Conservation (phyloP, 2,113 vertebrate genomes). For the Heptranchias perlo region DNA sequence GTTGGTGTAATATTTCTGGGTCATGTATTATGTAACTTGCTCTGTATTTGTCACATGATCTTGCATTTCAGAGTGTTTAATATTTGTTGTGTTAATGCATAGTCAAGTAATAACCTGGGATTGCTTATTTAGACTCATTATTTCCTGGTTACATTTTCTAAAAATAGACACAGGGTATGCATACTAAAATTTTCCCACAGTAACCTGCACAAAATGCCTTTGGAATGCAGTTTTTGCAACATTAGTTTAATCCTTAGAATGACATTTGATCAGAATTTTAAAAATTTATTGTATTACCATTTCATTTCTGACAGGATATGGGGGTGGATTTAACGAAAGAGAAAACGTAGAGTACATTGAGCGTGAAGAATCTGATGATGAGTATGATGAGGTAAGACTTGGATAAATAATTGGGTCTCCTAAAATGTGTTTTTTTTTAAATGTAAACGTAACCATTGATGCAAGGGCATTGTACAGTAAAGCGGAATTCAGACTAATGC, state of each 20-base stretch:
- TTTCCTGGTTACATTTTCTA: not conserved
- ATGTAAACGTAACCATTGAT: not conserved
- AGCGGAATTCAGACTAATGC: not conserved
- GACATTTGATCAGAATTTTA: not conserved
- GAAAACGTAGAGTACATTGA: constrained; percentile 97
- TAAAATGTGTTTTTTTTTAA: not conserved
- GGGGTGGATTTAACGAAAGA: constrained; percentile 96
- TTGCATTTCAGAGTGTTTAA: not conserved
- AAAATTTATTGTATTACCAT: not conserved
- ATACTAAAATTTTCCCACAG: not conserved
- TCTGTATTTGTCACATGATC: constrained; percentile 1
- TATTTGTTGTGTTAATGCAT: not conserved
- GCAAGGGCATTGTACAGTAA: not conserved
- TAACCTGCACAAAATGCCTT: not conserved
- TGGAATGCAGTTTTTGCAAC: not conserved
- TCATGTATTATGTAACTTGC: not conserved
- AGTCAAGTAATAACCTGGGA: not conserved
- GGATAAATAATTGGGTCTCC: constrained; percentile 9
- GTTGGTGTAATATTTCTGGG: not conserved
- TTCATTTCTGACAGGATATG: constrained; percentile 72
- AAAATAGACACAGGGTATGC: not conserved
- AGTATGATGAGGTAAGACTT: constrained; percentile 85
- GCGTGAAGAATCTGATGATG: constrained; percentile 94
- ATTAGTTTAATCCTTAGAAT: not conserved
- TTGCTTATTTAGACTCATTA: not conserved